phyloP scores from a whole-genome alignment of 1,140 invertebrate species.

The Tetramorium parvispinum region DNA sequence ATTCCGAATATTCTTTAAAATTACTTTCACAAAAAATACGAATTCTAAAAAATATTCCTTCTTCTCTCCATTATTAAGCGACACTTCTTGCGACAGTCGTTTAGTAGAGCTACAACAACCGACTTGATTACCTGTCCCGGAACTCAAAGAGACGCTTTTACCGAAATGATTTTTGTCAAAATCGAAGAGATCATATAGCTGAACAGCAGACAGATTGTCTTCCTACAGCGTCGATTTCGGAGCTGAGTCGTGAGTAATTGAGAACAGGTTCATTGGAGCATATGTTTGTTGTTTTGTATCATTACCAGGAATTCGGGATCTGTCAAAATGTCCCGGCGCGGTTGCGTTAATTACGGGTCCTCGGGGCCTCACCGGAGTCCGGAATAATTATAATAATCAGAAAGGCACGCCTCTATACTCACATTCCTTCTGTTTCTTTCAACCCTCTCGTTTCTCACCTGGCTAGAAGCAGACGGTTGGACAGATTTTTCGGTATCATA shows the following conservation, averaged over 20 bases:
- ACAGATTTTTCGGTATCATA: constrained; percentile 79
- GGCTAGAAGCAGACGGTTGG: constrained; percentile 78
- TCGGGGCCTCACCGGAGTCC: constrained; percentile 64
- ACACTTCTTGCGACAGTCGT: constrained; percentile 39
- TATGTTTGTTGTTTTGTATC: constrained; percentile 80
- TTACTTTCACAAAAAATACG: not conserved
- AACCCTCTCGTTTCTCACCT: constrained; percentile 1
- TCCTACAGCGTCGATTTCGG: constrained; percentile 35
- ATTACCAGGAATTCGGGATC: constrained; percentile 84
- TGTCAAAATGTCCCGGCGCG: constrained; percentile 84
- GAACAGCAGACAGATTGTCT: constrained; percentile 63
- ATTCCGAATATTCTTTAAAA: not conserved
- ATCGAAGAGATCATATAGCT: not conserved
- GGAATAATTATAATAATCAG: constrained; percentile 86
- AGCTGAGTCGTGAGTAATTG: constrained; percentile 46
- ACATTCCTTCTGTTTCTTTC: constrained; percentile 20
- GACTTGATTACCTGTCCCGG: constrained; percentile 54
- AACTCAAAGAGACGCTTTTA: not conserved
- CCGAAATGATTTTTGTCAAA: constrained; percentile 24
- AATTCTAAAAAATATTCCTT: not conserved
- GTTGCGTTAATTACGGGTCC: constrained; percentile 85
- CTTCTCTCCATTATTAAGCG: constrained; percentile 19
- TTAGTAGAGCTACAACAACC: not conserved
- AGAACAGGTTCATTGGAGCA: constrained; percentile 22
- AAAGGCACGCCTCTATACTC: constrained; percentile 80